phyloP scores from a whole-genome alignment of 2,888 invertebrate species.

The Odontomyia ornata region DNA sequence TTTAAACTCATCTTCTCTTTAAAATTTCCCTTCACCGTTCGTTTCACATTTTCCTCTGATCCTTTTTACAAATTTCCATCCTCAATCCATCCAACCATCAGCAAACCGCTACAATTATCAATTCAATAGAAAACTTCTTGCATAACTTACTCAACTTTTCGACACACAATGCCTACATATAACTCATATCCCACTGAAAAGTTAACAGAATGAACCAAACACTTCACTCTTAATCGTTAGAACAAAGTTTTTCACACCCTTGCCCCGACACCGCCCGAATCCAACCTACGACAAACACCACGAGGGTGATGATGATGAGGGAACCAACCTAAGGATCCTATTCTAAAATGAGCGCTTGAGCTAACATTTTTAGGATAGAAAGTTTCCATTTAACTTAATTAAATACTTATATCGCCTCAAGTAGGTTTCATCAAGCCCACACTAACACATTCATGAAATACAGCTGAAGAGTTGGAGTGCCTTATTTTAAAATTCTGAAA shows the following conservation, averaged over 20 bases:
- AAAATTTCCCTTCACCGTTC: no score
- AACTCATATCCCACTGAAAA: no score
- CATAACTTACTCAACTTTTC: not conserved
- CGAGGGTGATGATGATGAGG: no score
- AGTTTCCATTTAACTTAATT: constrained; percentile 7
- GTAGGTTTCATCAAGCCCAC: not conserved
- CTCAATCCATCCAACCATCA: no score
- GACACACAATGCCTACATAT: no score
- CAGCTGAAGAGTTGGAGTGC: not conserved
- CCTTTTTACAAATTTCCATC: no score
- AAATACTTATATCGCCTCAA: constrained; percentile 10
- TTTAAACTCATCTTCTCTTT: no score
- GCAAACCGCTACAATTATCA: no score
- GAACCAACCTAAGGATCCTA: no score
- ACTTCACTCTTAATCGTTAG: constrained; percentile 7
- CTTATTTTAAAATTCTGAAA: not conserved
- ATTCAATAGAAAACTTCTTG: not conserved
- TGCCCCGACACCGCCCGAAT: not conserved
- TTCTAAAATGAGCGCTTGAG: no score
- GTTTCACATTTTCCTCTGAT: no score
- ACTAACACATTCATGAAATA: not conserved
- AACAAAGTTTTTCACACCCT: not conserved
- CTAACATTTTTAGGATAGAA: not conserved
- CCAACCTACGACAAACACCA: no score
- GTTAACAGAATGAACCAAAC: not conserved